Percentiles rank a stretch among this genome's conserved stretches.
Conservation (phyloP, 2,797 vertebrate species). For the Dermochelys coriacea region DNA sequence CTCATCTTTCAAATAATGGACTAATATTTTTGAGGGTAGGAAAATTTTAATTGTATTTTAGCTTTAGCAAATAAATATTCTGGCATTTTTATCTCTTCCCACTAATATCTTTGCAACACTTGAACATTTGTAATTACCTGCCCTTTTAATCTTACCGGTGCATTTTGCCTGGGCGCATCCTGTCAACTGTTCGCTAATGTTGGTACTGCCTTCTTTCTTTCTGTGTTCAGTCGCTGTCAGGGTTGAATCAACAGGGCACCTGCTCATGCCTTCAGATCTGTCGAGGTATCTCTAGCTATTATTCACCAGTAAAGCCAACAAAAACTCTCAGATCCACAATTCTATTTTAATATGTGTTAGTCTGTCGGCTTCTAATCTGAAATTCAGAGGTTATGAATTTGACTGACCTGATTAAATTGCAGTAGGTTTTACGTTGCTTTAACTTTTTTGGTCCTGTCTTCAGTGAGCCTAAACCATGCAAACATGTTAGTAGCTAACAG, state of each 20-base stretch:
- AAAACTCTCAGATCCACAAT: slow-evolving; percentile 39
- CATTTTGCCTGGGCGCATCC: slow-evolving; percentile 2
- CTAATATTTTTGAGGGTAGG: neutral
- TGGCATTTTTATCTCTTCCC: neutral
- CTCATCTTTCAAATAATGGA: neutral
- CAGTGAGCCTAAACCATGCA: slow-evolving; percentile 5
- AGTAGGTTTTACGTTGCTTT: slow-evolving; percentile 46
- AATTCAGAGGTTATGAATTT: slow-evolving; percentile 54
- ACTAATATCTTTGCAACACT: neutral
- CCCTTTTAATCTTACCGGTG: slow-evolving; percentile 33
- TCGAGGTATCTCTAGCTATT: slow-evolving; percentile 82
- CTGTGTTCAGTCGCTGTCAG: slow-evolving; percentile 81
- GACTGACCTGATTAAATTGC: slow-evolving; percentile 14
- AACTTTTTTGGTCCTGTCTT: slow-evolving; percentile 45
- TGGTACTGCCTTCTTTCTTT: slow-evolving; percentile 70
- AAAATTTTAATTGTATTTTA: neutral
- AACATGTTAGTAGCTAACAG: neutral
- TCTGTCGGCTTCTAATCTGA: slow-evolving; percentile 49
- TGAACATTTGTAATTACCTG: neutral
- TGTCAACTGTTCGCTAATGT: slow-evolving; percentile 57
- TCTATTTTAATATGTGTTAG: slow-evolving; percentile 55
- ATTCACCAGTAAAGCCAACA: slow-evolving; percentile 55
- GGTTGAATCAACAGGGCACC: slow-evolving; percentile 77
- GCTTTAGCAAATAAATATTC: neutral
- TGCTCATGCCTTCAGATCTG: slow-evolving; percentile 77